Evolutionary conservation across 2,113 vertebrate species (phyloP).

Genomic region (Sylvilagus bachmani): DNA sequence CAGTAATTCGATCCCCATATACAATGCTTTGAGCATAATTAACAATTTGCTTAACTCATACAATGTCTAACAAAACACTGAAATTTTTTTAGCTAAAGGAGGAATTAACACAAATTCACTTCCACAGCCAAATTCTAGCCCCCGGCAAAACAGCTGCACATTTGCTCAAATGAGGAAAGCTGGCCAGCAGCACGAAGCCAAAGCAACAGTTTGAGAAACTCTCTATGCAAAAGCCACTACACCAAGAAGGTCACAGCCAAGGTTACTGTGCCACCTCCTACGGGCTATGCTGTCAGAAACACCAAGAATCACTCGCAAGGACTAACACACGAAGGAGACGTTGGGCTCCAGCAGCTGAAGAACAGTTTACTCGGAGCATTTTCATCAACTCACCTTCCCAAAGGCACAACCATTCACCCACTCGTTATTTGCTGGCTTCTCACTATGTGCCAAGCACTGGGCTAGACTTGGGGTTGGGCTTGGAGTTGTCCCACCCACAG

Average conservation of each 20-base stretch:
- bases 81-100: conserved; percentile 22
- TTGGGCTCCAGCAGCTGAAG: neutral
- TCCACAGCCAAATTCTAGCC: conserved; percentile 62
- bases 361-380: neutral
- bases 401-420: conserved; percentile 1
- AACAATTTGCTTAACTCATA: conserved; percentile 33
- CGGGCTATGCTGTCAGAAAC: conserved; percentile 5
- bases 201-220: conserved; percentile 74
- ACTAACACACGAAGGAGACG: neutral
- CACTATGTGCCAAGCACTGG: neutral
- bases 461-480: neutral
- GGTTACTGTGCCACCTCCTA: conserved; percentile 63
- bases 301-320: neutral
- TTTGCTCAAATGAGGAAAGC: conserved; percentile 75
- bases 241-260: conserved; percentile 70
- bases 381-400: conserved; percentile 2
- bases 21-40: conserved; percentile 44
- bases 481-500: neutral
- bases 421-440: neutral
- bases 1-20: neutral
- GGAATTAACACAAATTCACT: conserved; percentile 50
- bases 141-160: conserved; percentile 53
- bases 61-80: conserved; percentile 10
- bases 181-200: conserved; percentile 68
- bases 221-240: conserved; percentile 52